A percentile compares a stretch with the other conserved stretches of the same genome.
Conservation (phyloP, 1,140 invertebrate species). For the Aphelinus atriplicis region DNA sequence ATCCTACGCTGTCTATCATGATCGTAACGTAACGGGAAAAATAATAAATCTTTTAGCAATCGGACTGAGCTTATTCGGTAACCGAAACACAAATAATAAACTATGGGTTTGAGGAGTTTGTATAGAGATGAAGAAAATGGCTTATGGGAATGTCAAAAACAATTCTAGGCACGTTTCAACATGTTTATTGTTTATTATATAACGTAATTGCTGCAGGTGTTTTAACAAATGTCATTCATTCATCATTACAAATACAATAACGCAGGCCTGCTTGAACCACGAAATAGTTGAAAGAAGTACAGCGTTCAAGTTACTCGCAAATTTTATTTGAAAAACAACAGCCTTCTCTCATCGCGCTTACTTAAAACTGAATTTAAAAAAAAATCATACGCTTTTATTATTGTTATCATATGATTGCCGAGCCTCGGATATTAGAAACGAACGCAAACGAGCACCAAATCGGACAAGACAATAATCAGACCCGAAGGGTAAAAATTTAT, state of each 20-base stretch:
- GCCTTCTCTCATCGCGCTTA: background rate
- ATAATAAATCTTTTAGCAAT: no score
- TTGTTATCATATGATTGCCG: background rate
- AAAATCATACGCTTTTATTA: background rate
- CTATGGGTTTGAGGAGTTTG: no score
- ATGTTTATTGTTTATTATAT: constrained; percentile 27
- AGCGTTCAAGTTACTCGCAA: constrained; percentile 10
- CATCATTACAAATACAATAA: constrained; percentile 11
- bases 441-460: constrained; percentile 18
- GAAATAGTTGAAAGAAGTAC: constrained; percentile 4
- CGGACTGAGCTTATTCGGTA: no score
- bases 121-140: no score
- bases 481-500: constrained; percentile 13
- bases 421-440: background rate
- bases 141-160: background rate
- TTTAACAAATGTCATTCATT: constrained; percentile 27
- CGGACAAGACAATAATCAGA: background rate
- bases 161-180: constrained; percentile 23
- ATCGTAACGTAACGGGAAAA: no score
- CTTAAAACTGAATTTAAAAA: background rate
- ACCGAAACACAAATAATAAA: no score
- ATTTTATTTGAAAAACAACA: constrained; percentile 1
- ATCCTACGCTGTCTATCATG: no score
- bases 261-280: no score
- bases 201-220: constrained; percentile 4